phyloP scores from a whole-genome alignment of 2,888 invertebrate species.

The Cantharis flavilabris region DNA sequence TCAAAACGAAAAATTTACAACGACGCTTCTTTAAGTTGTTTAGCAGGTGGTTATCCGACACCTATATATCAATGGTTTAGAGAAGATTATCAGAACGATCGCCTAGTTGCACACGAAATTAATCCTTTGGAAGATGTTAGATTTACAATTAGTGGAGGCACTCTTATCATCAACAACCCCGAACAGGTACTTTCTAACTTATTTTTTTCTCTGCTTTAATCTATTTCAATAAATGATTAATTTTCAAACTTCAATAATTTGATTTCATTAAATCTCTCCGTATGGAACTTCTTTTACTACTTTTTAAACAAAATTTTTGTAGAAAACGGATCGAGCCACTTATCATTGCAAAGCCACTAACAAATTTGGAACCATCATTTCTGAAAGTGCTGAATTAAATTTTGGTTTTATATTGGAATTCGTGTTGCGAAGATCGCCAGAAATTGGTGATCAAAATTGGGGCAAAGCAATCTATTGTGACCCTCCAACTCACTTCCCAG shows the following conservation, averaged over 20 bases:
- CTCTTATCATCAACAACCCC: slow-evolving; percentile 85
- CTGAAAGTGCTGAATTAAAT: slow-evolving; percentile 83
- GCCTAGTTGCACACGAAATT: slow-evolving; percentile 71
- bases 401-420: slow-evolving; percentile 92
- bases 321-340: slow-evolving; percentile 78
- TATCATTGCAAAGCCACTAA: slow-evolving; percentile 94
- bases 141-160: slow-evolving; percentile 89
- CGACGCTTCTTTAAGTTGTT: slow-evolving; percentile 78
- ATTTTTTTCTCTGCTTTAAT: no score
- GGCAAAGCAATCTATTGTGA: slow-evolving; percentile 92
- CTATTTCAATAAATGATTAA: no score
- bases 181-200: slow-evolving; percentile 59
- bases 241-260: no score
- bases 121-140: slow-evolving; percentile 76
- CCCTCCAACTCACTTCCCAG: slow-evolving; percentile 89
- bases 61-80: slow-evolving; percentile 90
- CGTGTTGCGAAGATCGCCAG: slow-evolving; percentile 82
- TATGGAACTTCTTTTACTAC: no score
- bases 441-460: slow-evolving; percentile 89
- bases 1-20: slow-evolving; percentile 70
- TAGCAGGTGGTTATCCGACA: slow-evolving; percentile 86
- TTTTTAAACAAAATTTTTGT: slow-evolving; percentile 10
- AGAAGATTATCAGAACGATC: slow-evolving; percentile 83
- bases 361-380: slow-evolving; percentile 84
- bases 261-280: no score